Percentiles rank a stretch among this genome's conserved stretches.
phyloP scores from a whole-genome alignment of 2,113 vertebrate genomes.

The Varanus komodoensis region DNA sequence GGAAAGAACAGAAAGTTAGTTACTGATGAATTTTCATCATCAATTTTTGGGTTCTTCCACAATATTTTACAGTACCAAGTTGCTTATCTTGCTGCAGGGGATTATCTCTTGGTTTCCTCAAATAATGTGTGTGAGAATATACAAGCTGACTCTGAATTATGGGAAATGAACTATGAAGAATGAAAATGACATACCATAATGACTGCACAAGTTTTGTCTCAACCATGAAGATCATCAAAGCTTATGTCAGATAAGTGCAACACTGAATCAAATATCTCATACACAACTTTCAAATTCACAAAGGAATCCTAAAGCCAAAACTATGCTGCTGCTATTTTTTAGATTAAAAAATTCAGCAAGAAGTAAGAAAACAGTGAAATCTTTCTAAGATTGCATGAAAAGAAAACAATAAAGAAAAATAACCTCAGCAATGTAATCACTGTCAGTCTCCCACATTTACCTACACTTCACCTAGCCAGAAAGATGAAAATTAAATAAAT shows the following conservation, averaged over 20 bases:
- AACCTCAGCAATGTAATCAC: constrained; percentile 29
- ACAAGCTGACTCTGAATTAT: not conserved
- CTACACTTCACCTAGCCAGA: constrained; percentile 5
- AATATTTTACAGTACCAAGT: too few species aligned
- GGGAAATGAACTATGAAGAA: not conserved
- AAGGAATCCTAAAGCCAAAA: not conserved
- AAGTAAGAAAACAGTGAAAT: not conserved
- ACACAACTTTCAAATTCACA: not conserved
- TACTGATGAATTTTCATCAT: too few species aligned
- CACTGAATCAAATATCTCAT: not conserved
- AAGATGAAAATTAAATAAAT: constrained; percentile 35
- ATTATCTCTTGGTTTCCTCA: not conserved
- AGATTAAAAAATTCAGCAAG: not conserved
- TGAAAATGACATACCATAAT: too few species aligned
- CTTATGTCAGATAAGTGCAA: not conserved
- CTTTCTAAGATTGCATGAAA: not conserved
- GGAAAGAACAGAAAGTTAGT: not conserved
- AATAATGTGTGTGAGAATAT: not conserved
- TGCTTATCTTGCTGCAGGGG: not conserved
- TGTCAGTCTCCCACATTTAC: constrained; percentile 37
- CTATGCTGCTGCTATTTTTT: not conserved
- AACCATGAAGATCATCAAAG: not conserved
- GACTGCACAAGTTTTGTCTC: not conserved
- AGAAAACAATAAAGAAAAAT: constrained; percentile 44
- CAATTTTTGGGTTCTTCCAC: too few species aligned